Base-by-base conservation (phyloP, 2,797 vertebrate species). In the Uromys caudimaculatus region DNA sequence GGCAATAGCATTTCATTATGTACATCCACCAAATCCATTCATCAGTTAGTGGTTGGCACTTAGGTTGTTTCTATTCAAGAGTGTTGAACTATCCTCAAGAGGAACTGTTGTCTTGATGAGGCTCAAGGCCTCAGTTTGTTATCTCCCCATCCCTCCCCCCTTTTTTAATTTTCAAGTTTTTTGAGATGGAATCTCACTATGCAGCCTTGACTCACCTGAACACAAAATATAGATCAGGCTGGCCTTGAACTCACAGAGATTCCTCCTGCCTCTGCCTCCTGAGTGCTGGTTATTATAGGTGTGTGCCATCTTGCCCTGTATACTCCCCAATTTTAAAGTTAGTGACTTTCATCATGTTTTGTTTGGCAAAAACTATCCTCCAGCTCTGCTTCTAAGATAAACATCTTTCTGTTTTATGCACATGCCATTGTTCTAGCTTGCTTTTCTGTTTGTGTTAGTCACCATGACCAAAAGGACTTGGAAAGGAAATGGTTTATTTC, bases 361-460 rank as follows among this genome's bases (percentile, higher is more conserved):
- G 54, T 93, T 95, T 89, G 85, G 79, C 47, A 58, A 76, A 64
- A 88, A 88, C 71, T 82, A 83, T 78, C 12, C 87, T 54, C 62
- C 50, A 71, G 54, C 6, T 96, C 84, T 93, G 54, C 58, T 84
- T 62, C 32, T 10, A 69, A n/a, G 62, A 50, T 58, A 71, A 60
- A 89, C n/a, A 41, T 77, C 17, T 52, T 1, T 19, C 38, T 16
- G 19, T 11, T 64, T 56, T 60, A 84, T 77, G 58, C 84, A 58
- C 44, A 27, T 90, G 44, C 89, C 73, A 64, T 85, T 86, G 7
- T 73, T 47, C 41, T 44, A 13, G 58, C 29, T 64, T 84, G 58
- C 82, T 35, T 47, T 64, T 64, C 41, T 84, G 41, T 35, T 64
- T 83, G 41, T 64, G 58, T 64, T 84, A 64, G 47, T 64, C 29